phyloP scores from a whole-genome alignment of 2,797 vertebrate species.

The Myotis myotis region DNA sequence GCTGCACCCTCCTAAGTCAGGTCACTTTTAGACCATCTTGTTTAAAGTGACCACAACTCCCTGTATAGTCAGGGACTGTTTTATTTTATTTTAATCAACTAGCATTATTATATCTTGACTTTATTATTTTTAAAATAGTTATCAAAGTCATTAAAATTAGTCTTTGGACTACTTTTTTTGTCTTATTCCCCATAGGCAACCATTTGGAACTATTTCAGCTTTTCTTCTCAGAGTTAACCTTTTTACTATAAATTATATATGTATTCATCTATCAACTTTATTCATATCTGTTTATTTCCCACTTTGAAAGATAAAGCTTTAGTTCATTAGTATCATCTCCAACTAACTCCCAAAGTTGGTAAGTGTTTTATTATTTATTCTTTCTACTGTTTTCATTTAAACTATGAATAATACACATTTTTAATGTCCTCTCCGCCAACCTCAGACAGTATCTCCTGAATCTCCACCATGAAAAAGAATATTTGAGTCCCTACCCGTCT shows the following conservation, averaged over 20 bases:
- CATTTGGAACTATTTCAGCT: neutral
- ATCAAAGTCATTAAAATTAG: neutral
- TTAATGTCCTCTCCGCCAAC: neutral
- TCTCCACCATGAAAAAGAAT: neutral
- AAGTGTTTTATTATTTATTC: neutral
- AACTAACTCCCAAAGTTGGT: neutral
- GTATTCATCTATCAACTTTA: neutral
- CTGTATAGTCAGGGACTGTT: neutral
- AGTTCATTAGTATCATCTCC: neutral
- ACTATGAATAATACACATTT: neutral
- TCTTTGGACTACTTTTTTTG: neutral
- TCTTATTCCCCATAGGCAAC: neutral
- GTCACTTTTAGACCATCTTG: neutral
- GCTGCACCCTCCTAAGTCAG: neutral
- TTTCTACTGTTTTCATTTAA: neutral
- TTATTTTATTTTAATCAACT: neutral
- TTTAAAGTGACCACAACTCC: neutral
- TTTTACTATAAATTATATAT: neutral
- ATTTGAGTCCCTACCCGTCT: neutral
- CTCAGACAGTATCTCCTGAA: neutral
- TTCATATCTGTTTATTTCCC: neutral
- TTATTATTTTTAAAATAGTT: neutral
- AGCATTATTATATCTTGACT: neutral
- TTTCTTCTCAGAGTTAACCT: neutral
- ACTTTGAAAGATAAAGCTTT: neutral